These are phyloP conservation scores for Exephanes ischioxanthus DNA, from an alignment of 2,888 invertebrate species.

Conservation along the genomic window DNA sequence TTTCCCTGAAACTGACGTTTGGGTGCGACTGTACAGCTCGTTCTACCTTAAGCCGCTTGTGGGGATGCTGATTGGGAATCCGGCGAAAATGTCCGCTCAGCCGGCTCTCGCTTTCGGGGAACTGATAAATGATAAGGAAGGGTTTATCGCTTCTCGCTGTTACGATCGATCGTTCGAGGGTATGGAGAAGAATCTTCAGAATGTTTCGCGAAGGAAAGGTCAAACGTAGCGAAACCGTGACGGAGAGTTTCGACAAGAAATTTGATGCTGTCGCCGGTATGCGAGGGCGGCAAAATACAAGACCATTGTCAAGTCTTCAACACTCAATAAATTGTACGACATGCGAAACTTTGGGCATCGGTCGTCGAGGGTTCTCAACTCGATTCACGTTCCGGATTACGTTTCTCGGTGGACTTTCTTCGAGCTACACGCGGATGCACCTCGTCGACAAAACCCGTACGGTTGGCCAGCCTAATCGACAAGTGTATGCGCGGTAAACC, in stretches of 20 bases:
- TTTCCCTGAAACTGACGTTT: too few species aligned
- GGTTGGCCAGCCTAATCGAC: constrained; percentile 18
- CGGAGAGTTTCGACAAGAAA: constrained; percentile 91
- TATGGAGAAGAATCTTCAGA: constrained; percentile 87
- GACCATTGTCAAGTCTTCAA: too few species aligned
- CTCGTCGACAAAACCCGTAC: not conserved
- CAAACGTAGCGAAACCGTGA: constrained; percentile 90
- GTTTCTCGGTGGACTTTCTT: not conserved
- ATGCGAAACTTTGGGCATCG: not conserved
- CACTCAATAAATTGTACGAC: not conserved
- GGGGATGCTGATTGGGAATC: too few species aligned
- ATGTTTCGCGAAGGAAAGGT: constrained; percentile 90
- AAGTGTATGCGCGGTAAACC: constrained; percentile 16
- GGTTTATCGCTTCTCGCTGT: constrained; percentile 87
- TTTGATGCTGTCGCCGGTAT: constrained; percentile 89
- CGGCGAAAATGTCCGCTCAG: constrained; percentile 79
- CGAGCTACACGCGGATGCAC: not conserved
- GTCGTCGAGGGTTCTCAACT: constrained; percentile 31
- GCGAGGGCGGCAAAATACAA: constrained; percentile 82
- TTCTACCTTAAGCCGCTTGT: too few species aligned
- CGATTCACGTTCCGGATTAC: not conserved
- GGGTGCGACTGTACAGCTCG: too few species aligned
- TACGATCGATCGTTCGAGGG: constrained; percentile 88
- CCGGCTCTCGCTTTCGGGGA: constrained; percentile 86
- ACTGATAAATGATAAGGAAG: constrained; percentile 86